A percentile compares a stretch with the other conserved stretches of the same genome.
Evolutionary conservation across 2,113 vertebrate species (phyloP).

Genomic region (Bettongia penicillata): DNA sequence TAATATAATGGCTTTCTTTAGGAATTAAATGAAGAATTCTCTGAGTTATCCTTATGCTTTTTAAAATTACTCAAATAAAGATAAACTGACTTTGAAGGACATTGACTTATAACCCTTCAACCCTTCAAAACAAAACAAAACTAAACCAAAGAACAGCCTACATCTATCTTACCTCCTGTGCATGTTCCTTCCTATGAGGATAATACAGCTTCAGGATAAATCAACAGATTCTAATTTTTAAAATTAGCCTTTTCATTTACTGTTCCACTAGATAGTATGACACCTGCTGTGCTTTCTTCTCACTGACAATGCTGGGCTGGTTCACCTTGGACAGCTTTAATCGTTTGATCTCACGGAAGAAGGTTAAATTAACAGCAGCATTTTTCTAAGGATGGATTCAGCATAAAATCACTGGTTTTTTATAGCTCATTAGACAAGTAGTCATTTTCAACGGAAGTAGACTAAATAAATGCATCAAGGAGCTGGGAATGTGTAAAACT

Average conservation of each 20-base stretch:
- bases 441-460: constrained; percentile 53
- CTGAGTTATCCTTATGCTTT: neutral
- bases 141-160: neutral
- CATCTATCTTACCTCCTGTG: constrained; percentile 19
- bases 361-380: constrained; percentile 57
- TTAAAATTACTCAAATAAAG: constrained; percentile 10
- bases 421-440: constrained; percentile 65
- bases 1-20: neutral
- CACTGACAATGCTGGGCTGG: constrained; percentile 20
- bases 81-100: neutral
- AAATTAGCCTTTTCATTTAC: constrained; percentile 45
- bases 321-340: constrained; percentile 40
- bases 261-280: constrained; percentile 43
- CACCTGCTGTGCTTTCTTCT: constrained; percentile 48
- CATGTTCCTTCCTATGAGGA: neutral
- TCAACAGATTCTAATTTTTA: constrained; percentile 43
- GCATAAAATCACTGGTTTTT: constrained; percentile 30
- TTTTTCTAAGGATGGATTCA: constrained; percentile 53
- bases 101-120: neutral
- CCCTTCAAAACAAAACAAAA: constrained; percentile 8
- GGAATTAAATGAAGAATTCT: constrained; percentile 11
- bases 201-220: constrained; percentile 10
- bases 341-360: constrained; percentile 30
- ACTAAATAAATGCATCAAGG: constrained; percentile 70
- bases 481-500: constrained; percentile 64